Evolutionary conservation across 1,140 invertebrate species (phyloP), one percentile per base, ranked within the genome.

Genomic region (Listronotus bonariensis): DNA sequence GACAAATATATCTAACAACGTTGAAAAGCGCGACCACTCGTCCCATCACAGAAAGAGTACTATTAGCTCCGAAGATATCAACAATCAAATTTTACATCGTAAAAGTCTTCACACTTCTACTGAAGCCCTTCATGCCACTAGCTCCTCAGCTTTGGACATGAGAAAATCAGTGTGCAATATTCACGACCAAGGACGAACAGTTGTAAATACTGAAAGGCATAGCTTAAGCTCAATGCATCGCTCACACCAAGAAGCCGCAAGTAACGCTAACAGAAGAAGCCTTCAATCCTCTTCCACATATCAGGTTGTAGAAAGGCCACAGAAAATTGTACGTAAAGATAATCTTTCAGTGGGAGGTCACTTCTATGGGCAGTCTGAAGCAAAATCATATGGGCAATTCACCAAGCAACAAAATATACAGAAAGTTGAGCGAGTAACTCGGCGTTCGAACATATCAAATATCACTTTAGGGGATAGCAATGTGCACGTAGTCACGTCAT

Each of bases 151-250:
- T 14, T 86, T 89, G 11, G 87, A 89, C 69, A 89, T 91, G 73
- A 82, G 88, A 31, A 91, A 90, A 76, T 92, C 90, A 52, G 90
- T 92, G 18, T 85, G 86, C 0, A 92, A 91, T 74, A 78, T 92
- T 0, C 86, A 88, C 15, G 89, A 91, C 65, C 86, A 85, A 66
- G 87, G 87, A 1, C 84, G 88, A 54, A 69, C 54, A 82, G 83
- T 83, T 11, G 85, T 88, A 48, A 87, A 83, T 66, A 83, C 77
- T 26, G 89, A 92, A 67, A 83, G 90, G 65, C 87, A 85, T 64
- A 92, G 89, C 73, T 82, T 92, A 9, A 92, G 89, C 63, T 88
- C 89, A 10, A 81, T 92, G 68, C 89, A 92, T 73, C 82, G 89
- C 17, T 85, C 82, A 68, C 80, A 80, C 67, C 74, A 75, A 57